A percentile compares a stretch with the other conserved stretches of the same genome.
Evolutionary conservation across 2,888 invertebrate genomes (phyloP).

Genomic region (Dinocampus coccinellae): DNA sequence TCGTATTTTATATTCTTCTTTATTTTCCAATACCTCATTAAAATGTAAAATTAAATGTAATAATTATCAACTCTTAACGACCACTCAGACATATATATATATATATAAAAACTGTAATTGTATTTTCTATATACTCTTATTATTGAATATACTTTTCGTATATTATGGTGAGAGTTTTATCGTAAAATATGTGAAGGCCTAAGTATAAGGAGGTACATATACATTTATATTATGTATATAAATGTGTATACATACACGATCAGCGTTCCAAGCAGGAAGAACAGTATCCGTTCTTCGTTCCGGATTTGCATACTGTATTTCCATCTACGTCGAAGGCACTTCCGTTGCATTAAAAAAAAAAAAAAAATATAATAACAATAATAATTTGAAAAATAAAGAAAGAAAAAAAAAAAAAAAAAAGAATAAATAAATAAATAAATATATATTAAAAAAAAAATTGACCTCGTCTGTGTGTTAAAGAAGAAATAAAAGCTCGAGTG

Average conservation of each 20-base stretch:
- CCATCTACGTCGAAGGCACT: constrained; percentile 62
- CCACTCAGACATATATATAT: neutral
- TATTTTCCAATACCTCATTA: neutral
- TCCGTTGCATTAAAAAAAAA: constrained; percentile 49
- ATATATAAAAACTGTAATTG: neutral
- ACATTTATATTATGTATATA: neutral
- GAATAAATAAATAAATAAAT: too few relatives aligned
- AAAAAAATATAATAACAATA: too few relatives aligned
- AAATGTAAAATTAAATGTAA: neutral
- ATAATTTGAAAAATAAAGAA: too few relatives aligned
- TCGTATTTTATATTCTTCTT: too few relatives aligned
- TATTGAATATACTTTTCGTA: neutral
- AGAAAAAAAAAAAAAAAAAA: too few relatives aligned
- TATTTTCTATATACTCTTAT: neutral
- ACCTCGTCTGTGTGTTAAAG: constrained; percentile 19
- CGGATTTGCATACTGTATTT: constrained; percentile 65
- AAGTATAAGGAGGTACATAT: neutral
- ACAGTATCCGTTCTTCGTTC: constrained; percentile 57
- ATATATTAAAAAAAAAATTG: too few relatives aligned
- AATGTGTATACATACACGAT: constrained; percentile 33
- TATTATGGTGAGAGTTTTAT: constrained; percentile 46
- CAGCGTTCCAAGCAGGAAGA: constrained; percentile 58
- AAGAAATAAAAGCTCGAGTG: constrained; percentile 22
- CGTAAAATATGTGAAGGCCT: constrained; percentile 54
- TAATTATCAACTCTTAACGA: neutral